Percentiles rank a stretch among this genome's conserved stretches.
phyloP scores from a whole-genome alignment of 2,113 vertebrate genomes.

The Microcebus griseorufus region DNA sequence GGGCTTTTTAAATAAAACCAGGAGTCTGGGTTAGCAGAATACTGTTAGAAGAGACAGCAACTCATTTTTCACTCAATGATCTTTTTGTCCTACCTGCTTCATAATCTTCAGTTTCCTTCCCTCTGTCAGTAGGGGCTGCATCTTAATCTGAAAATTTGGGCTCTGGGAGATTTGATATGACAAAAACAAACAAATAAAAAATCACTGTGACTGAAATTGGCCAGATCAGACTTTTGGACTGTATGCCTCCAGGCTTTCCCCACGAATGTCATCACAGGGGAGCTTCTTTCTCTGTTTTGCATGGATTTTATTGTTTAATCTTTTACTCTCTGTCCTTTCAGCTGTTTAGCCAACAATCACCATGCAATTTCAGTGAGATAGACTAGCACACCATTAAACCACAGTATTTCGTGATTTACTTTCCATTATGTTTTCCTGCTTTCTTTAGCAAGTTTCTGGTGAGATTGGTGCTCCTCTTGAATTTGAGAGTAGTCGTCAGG shows the following conservation, averaged over 20 bases:
- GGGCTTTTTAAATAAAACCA: conserved; percentile 84
- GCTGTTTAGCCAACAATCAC: background rate
- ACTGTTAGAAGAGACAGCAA: conserved; percentile 76
- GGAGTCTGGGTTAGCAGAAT: conserved; percentile 77
- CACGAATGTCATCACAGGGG: background rate
- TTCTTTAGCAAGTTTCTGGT: background rate
- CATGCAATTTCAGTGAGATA: background rate
- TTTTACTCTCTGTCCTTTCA: background rate
- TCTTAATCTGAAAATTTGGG: conserved; percentile 70
- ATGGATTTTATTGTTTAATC: background rate
- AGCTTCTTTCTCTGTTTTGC: background rate
- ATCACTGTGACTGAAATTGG: background rate
- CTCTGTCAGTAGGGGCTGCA: conserved; percentile 55
- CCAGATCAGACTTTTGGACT: background rate
- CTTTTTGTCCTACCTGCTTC: conserved; percentile 60
- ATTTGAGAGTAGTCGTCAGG: background rate
- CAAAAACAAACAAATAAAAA: conserved; percentile 26
- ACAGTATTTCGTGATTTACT: background rate
- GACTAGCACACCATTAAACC: background rate
- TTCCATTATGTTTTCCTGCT: background rate
- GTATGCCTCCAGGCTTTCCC: background rate
- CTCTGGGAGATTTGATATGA: background rate
- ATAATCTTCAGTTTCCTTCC: conserved; percentile 66
- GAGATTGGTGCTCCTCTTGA: background rate
- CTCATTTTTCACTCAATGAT: conserved; percentile 15